These are phyloP conservation scores for Campoletis sonorensis DNA, from an alignment of 1,140 invertebrate species.

Conservation along the genomic window DNA sequence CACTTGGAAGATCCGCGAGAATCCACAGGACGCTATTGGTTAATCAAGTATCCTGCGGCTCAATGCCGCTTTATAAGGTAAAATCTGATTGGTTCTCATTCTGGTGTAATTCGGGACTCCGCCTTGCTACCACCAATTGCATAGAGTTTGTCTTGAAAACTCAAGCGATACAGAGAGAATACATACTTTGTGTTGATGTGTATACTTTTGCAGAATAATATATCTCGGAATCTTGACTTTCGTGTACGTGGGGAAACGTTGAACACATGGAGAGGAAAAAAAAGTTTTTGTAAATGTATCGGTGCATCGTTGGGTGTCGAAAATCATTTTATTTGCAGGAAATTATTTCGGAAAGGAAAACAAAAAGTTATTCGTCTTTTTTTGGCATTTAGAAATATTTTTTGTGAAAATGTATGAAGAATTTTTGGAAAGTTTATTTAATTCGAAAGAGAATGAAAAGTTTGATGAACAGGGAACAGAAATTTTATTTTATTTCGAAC, in stretches of 20 bases:
- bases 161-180: conserved; percentile 62
- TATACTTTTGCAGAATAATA: conserved; percentile 8
- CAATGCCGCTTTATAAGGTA: conserved; percentile 79
- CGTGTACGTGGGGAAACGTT: neutral
- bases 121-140: conserved; percentile 73
- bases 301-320: neutral
- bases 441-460: too few relatives aligned
- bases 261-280: neutral
- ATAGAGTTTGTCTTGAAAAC: conserved; percentile 63
- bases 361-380: too few relatives aligned
- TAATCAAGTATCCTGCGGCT: conserved; percentile 78
- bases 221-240: conserved; percentile 9
- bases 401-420: too few relatives aligned
- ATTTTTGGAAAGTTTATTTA: too few relatives aligned
- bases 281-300: neutral
- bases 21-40: conserved; percentile 77
- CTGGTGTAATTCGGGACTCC: conserved; percentile 72
- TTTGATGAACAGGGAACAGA: too few relatives aligned
- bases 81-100: conserved; percentile 81
- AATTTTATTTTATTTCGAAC: neutral
- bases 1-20: conserved; percentile 54
- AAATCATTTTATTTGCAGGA: too few relatives aligned
- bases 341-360: too few relatives aligned
- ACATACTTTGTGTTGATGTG: conserved; percentile 56
- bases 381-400: too few relatives aligned